Evolutionary conservation across 2,113 vertebrate genomes (phyloP), one percentile per base, ranked within the genome.

Genomic region (Climacteris rufus): DNA sequence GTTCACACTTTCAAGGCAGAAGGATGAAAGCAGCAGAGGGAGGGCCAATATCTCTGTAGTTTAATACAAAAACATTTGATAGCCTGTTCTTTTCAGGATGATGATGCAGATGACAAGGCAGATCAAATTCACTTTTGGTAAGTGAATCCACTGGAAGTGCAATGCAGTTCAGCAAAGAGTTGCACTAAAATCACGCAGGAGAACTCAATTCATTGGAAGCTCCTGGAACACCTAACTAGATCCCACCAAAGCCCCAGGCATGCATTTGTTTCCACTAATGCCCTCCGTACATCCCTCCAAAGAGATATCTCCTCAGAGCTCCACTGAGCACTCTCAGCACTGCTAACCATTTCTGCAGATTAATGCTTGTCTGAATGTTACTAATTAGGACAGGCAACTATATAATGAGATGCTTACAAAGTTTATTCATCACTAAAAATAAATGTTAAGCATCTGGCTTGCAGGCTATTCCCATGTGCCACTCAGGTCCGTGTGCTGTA

Each of bases 351-450:
- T 94, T 91, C 10, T 93, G 76, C 71, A 95, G 94, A 95, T 96
- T 95, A 94, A 96, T 90, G 64, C 61, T 84, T 92, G 79, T 93
- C 68, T 90, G 93, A 94, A 90, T 95, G 96, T 94, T 96, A 94
- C 90, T 96, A 95, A 94, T 97, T 96, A 96, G 85, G 76, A 37
- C 88, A 95, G 92, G 93, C 88, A 1, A 96, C 94, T 90, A 83
- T 87, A 96, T 96, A 96, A 96, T 95, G 94, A 96, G 90, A 97
- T 90, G 95, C 93, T 95, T 96, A 96, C 87, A 88, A 90, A 96
- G 87, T 96, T 95, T 96, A 97, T 96, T 94, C 92, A 94, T 96
- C 96, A 96, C 92, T 97, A 95, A 96, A 97, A 96, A 94, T 97
- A 97, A 96, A 96, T 93, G 90, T 77, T 59, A 88, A 86, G 87